These are phyloP conservation scores for Drosophila paramelanica DNA, from an alignment of 2,888 invertebrate species.

Conservation along the genomic window DNA sequence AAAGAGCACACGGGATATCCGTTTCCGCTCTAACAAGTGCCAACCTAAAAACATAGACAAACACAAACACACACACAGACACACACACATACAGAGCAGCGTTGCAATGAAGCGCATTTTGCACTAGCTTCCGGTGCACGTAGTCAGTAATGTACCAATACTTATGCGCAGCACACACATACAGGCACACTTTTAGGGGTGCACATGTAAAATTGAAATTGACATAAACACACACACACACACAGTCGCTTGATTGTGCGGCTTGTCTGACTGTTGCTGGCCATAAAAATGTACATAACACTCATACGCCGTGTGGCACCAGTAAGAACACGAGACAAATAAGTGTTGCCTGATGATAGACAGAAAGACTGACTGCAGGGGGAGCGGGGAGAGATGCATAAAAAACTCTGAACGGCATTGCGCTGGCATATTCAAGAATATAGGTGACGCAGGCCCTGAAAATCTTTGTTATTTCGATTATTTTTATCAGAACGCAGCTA, in stretches of 20 bases:
- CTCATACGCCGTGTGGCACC: slow-evolving; percentile 74
- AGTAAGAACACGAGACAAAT: slow-evolving; percentile 43
- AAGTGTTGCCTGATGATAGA: slow-evolving; percentile 17
- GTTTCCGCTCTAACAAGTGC: slow-evolving; percentile 76
- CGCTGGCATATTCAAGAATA: neutral
- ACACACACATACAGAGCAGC: slow-evolving; percentile 11
- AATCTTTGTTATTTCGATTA: slow-evolving; percentile 55
- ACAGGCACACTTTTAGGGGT: slow-evolving; percentile 3
- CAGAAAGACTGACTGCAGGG: slow-evolving; percentile 6
- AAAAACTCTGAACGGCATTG: neutral
- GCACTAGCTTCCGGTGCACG: slow-evolving; percentile 58
- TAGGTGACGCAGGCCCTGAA: slow-evolving; percentile 29
- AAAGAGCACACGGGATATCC: slow-evolving; percentile 75
- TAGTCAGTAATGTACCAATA: slow-evolving; percentile 23
- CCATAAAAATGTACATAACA: slow-evolving; percentile 66
- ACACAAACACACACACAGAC: slow-evolving; percentile 29
- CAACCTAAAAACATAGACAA: slow-evolving; percentile 32
- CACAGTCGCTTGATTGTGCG: slow-evolving; percentile 68
- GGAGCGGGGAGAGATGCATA: neutral
- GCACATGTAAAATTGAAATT: slow-evolving; percentile 72
- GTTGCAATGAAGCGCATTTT: slow-evolving; percentile 78
- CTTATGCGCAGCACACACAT: slow-evolving; percentile 8
- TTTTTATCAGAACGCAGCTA: slow-evolving; percentile 46
- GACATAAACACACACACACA: slow-evolving; percentile 71
- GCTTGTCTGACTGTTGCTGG: slow-evolving; percentile 71